A percentile compares a stretch with the other conserved stretches of the same genome.
These are phyloP conservation scores for Amblyraja radiata DNA, from an alignment of 2,797 vertebrate genomes.

Conservation along the genomic window DNA sequence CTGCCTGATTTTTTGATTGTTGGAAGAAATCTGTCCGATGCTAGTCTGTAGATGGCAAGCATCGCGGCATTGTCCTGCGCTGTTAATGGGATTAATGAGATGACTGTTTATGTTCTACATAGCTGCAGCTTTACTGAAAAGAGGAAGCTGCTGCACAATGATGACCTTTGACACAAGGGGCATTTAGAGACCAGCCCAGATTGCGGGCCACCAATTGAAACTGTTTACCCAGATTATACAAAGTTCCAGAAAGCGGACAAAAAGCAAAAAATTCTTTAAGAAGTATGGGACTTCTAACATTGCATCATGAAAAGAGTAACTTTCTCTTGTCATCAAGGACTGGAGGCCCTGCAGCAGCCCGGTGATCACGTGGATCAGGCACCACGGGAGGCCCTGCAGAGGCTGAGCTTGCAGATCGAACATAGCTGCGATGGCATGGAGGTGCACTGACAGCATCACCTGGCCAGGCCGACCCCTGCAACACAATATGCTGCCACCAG, in stretches of 20 bases:
- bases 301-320: not conserved
- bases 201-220: slow-evolving; percentile 76
- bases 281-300: not conserved
- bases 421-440: too few species aligned
- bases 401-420: too few species aligned
- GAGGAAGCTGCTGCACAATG: slow-evolving; percentile 51
- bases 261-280: slow-evolving; percentile 53
- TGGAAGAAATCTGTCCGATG: slow-evolving; percentile 65
- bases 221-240: slow-evolving; percentile 79
- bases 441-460: too few species aligned
- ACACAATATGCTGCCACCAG: too few species aligned
- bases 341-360: too few species aligned
- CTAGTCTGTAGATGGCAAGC: slow-evolving; percentile 57
- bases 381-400: too few species aligned
- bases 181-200: slow-evolving; percentile 75
- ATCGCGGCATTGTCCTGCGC: slow-evolving; percentile 40
- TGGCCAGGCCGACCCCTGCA: too few species aligned
- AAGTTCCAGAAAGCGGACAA: slow-evolving; percentile 83
- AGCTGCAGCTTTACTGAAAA: slow-evolving; percentile 46
- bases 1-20: slow-evolving; percentile 65
- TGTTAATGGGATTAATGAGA: slow-evolving; percentile 65
- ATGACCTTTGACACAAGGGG: slow-evolving; percentile 69
- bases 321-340: not conserved
- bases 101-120: slow-evolving; percentile 65
- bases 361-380: too few species aligned